Base-by-base conservation (phyloP, 2,888 invertebrate genomes). In the Euphydryas editha region DNA sequence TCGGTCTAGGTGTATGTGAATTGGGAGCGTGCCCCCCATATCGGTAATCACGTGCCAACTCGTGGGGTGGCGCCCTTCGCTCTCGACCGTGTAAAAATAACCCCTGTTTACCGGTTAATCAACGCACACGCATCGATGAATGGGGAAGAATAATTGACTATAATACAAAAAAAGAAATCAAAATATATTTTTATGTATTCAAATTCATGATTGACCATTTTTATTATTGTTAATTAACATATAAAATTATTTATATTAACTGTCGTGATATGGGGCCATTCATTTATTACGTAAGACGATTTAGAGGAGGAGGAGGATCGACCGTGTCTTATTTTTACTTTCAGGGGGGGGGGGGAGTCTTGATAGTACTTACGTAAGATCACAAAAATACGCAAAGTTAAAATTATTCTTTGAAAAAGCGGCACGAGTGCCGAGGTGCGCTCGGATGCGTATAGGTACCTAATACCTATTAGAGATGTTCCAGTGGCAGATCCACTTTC, bases 11-110 rank as follows among this genome's bases (percentile, higher is more conserved):
- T 82, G 80, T 59, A 62, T 85, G 86, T 85, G 82, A 84, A 88
- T 88, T 85, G 85, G 86, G 88, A 78, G 86, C 89, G 79, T 82
- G 89, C 86, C 88, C 89, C 71, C 82, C 79, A 83, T 81, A 84
- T 81, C 79, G 80, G 82, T 89, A 84, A 89, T 87, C 87, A 86
- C 86, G 85, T 87, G 87, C 80, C 85, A 79, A 44, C 64, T n/a
- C n/a, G n/a, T 67, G 72, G 86, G 86, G 85, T 81, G 81, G 80
- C 79, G 82, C 86, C 86, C 87, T 82, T 82, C 81, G 74, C 73
- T 75, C 74, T 74, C 74, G 74, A 74, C 73, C 71, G 79, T 75
- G 79, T 84, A 71, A 78, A 87, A 87, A 88, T 88, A 90, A 81
- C 82, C 79, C 76, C 73, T 85, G 87, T 89, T 88, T 87, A 87